Evolutionary conservation across 1,140 invertebrate species (phyloP).

Genomic region (Microplitis demolitor): DNA sequence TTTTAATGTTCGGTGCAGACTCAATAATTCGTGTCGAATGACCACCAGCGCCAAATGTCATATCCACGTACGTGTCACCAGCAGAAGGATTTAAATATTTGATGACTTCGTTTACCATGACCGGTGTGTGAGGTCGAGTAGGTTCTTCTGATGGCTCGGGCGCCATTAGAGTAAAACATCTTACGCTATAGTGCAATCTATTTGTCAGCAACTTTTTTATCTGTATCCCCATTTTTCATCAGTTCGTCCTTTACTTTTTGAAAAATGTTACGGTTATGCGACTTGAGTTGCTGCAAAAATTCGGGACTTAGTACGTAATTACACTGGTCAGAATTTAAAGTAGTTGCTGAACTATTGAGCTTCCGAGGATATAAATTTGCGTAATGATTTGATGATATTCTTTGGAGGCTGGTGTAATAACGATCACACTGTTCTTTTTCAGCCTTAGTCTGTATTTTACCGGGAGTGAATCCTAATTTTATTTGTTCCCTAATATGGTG

Average conservation of each 20-base stretch:
- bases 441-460: slow-evolving; percentile 59
- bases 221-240: background rate
- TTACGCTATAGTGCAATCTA: background rate
- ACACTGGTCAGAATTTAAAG: slow-evolving; percentile 73
- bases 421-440: slow-evolving; percentile 68
- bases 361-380: slow-evolving; percentile 67
- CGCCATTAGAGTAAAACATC: background rate
- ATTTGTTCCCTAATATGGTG: slow-evolving; percentile 74
- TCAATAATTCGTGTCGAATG: slow-evolving; percentile 74
- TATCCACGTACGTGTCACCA: slow-evolving; percentile 75
- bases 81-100: slow-evolving; percentile 69
- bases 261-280: slow-evolving; percentile 60
- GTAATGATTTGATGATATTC: slow-evolving; percentile 73
- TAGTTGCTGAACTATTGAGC: slow-evolving; percentile 68
- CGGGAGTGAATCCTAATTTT: slow-evolving; percentile 68
- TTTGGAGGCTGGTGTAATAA: slow-evolving; percentile 72
- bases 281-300: slow-evolving; percentile 67
- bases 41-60: slow-evolving; percentile 96
- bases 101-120: slow-evolving; percentile 74
- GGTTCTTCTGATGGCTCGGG: background rate
- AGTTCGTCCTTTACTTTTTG: background rate
- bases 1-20: slow-evolving; percentile 59
- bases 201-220: background rate
- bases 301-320: slow-evolving; percentile 73
- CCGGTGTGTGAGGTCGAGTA: slow-evolving; percentile 67